Conservation (phyloP, 2,797 vertebrate genomes). For the Gallinago stenura region DNA sequence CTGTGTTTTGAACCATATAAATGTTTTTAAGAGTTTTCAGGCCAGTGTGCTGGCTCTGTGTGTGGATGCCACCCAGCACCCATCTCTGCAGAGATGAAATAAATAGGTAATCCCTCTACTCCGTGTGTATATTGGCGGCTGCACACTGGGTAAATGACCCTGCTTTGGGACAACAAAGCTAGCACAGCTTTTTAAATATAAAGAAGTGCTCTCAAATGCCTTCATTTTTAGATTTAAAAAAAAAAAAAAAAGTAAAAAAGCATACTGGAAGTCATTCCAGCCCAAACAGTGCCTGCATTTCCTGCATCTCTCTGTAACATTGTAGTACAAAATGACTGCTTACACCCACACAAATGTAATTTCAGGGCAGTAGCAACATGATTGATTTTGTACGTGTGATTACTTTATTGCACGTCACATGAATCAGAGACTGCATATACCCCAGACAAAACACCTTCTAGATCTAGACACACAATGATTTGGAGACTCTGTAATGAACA, state of each 20-base stretch:
- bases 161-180: background rate
- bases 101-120: too few species aligned
- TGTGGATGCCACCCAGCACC: too few species aligned
- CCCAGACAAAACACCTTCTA: slow-evolving; percentile 28
- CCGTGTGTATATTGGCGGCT: too few species aligned
- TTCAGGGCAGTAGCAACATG: slow-evolving; percentile 40
- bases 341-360: slow-evolving; percentile 9
- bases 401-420: slow-evolving; percentile 20
- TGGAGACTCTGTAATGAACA: slow-evolving; percentile 28
- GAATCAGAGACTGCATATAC: background rate
- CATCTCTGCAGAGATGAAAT: too few species aligned
- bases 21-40: too few species aligned
- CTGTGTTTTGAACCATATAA: too few species aligned
- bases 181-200: slow-evolving; percentile 5
- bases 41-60: too few species aligned
- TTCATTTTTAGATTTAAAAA: background rate
- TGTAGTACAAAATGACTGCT: slow-evolving; percentile 1
- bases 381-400: background rate
- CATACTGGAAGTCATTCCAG: background rate
- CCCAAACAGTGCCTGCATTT: background rate
- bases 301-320: background rate
- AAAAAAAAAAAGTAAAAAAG: slow-evolving; percentile 37
- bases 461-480: slow-evolving; percentile 37
- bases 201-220: slow-evolving; percentile 27
- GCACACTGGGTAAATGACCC: too few species aligned